Conservation (phyloP, 2,797 vertebrate species). For the Meriones psammophilus region DNA sequence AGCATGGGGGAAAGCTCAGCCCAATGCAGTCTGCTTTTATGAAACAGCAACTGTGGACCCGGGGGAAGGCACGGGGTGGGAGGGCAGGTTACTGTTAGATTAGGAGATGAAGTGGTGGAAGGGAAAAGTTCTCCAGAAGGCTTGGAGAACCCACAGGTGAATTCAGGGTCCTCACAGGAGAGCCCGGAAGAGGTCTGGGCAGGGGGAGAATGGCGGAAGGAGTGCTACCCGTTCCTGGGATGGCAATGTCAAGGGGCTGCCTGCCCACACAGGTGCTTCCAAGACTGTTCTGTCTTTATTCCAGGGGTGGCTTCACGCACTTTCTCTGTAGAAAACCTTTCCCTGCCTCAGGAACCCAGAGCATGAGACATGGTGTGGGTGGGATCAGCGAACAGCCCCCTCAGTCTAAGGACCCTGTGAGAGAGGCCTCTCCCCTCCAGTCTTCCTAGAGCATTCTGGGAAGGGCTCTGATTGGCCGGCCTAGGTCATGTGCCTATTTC, state of each 20-base stretch:
- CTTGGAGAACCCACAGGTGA: not conserved
- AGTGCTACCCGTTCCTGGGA: not conserved
- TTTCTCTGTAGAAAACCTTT: not conserved
- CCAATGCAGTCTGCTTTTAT: not conserved
- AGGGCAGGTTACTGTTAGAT: not conserved
- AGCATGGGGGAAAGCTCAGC: not conserved
- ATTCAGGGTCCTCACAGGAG: not conserved
- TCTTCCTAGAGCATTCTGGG: not conserved
- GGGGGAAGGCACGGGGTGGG: not conserved
- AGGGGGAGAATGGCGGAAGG: not conserved
- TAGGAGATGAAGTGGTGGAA: not conserved
- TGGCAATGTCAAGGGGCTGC: not conserved
- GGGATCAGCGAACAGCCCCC: rapidly evolving
- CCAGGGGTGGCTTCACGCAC: not conserved
- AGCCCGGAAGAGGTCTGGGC: not conserved
- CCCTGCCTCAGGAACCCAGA: not conserved
- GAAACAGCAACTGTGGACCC: not conserved
- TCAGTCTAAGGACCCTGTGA: not conserved
- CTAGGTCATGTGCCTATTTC: not conserved
- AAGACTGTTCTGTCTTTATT: not conserved
- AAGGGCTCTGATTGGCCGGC: slow-evolving; percentile 42
- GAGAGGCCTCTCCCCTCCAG: not conserved
- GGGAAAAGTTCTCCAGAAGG: not conserved
- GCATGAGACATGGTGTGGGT: not conserved
- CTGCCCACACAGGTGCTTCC: not conserved